Conservation (phyloP, 37 sponge, comb jelly and placozoan species). For the Oscarella lobularis region DNA sequence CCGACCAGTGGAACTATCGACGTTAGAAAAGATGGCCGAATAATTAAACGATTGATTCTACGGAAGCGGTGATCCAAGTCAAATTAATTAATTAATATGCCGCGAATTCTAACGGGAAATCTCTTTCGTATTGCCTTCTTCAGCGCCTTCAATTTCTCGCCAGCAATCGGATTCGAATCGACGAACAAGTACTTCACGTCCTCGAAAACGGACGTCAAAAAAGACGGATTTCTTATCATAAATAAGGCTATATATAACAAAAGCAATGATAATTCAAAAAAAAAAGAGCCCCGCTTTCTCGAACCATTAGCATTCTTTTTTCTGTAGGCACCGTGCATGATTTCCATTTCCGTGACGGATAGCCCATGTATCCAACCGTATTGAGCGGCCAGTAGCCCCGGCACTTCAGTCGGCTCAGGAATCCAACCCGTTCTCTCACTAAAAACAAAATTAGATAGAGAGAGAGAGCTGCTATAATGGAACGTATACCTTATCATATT, state of each 20-base stretch:
- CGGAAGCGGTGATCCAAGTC: not conserved
- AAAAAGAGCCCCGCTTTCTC: too few species aligned
- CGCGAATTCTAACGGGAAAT: too few species aligned
- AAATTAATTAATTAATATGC: too few species aligned
- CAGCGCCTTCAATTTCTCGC: not conserved
- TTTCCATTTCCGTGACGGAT: conserved; percentile 28
- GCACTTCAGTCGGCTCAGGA: not conserved
- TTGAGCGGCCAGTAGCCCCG: not conserved
- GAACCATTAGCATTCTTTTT: conserved; percentile 19
- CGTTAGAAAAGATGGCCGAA: not conserved
- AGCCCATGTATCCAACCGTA: conserved; percentile 16
- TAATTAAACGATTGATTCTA: not conserved
- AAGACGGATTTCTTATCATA: not conserved
- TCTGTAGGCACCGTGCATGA: conserved; percentile 15
- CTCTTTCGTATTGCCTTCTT: not conserved
- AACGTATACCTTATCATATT: not conserved
- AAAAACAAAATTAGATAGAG: not conserved
- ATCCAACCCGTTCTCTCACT: conserved; percentile 1
- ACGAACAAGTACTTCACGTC: not conserved
- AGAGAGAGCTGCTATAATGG: not conserved
- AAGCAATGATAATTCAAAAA: too few species aligned
- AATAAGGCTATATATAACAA: not conserved
- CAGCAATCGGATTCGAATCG: not conserved
- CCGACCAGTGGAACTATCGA: not conserved
- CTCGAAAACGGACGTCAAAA: not conserved